A percentile compares a stretch with the other conserved stretches of the same genome.
phyloP scores from a whole-genome alignment of 2,888 invertebrate genomes.

The Eulithis testata region DNA sequence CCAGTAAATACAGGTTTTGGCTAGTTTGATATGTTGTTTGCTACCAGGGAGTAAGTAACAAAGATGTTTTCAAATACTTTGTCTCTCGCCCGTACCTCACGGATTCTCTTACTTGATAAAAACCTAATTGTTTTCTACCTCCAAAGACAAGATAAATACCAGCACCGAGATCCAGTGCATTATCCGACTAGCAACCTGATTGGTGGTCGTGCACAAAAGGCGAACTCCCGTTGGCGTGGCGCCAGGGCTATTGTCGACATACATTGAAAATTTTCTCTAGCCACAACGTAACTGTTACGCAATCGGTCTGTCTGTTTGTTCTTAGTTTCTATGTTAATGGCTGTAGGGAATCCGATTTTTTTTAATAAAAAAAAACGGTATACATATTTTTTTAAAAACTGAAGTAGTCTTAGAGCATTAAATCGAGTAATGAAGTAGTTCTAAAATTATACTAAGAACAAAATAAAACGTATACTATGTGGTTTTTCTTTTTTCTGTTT shows the following conservation, averaged over 20 bases:
- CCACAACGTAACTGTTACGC: slow-evolving; percentile 42
- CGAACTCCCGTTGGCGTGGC: slow-evolving; percentile 46
- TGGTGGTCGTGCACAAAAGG: slow-evolving; percentile 49
- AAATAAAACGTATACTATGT: too few relatives aligned
- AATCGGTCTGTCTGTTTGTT: slow-evolving; percentile 51
- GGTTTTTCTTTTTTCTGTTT: too few relatives aligned
- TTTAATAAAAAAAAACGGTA: background rate
- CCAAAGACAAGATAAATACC: slow-evolving; percentile 18
- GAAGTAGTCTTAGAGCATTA: too few relatives aligned
- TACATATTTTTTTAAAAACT: too few relatives aligned
- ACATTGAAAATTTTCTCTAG: slow-evolving; percentile 54
- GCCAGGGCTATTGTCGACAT: slow-evolving; percentile 54
- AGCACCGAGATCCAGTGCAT: slow-evolving; percentile 30
- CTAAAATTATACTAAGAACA: too few relatives aligned
- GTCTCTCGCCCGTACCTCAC: background rate
- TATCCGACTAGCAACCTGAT: slow-evolving; percentile 52
- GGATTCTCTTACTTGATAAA: background rate
- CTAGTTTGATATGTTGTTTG: too few relatives aligned
- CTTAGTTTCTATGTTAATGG: slow-evolving; percentile 38
- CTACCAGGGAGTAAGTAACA: too few relatives aligned
- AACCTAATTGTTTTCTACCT: slow-evolving; percentile 21
- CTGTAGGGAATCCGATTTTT: slow-evolving; percentile 9
- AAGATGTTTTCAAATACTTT: background rate
- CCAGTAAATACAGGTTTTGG: too few relatives aligned
- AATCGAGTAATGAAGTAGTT: too few relatives aligned